A percentile compares a stretch with the other conserved stretches of the same genome.
Evolutionary conservation across 1,140 invertebrate species (phyloP).

Genomic region (Bombus consobrinus): DNA sequence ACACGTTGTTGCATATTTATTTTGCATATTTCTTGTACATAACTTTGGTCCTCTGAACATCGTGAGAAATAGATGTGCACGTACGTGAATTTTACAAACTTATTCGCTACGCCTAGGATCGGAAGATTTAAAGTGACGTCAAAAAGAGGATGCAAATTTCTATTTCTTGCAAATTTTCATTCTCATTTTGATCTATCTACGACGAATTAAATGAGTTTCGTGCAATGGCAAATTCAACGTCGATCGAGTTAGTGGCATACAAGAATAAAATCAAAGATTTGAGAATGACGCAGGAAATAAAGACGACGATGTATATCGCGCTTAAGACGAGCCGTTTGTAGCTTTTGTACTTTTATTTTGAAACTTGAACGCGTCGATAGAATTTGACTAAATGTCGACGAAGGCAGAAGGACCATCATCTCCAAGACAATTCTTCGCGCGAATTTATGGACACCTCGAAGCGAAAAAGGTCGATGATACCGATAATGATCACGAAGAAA

Average conservation of each 20-base stretch:
- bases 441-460: slow-evolving; percentile 86
- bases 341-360: not conserved
- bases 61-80: not conserved
- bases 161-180: not conserved
- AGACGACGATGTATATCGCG: not conserved
- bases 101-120: not conserved
- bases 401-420: slow-evolving; percentile 83
- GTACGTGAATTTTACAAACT: not conserved
- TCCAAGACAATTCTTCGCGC: slow-evolving; percentile 86
- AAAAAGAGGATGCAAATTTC: not conserved
- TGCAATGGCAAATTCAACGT: not conserved
- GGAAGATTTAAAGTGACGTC: not conserved
- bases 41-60: not conserved
- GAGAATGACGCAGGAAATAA: not conserved
- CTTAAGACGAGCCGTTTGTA: not conserved
- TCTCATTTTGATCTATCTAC: not conserved
- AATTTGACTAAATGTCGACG: slow-evolving; percentile 69
- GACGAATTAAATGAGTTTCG: not conserved
- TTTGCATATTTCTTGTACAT: not conserved
- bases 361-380: not conserved
- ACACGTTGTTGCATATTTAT: not conserved
- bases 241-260: not conserved
- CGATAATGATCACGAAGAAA: slow-evolving; percentile 52
- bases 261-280: not conserved
- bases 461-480: slow-evolving; percentile 65